Conservation (phyloP, 2,113 vertebrate species). For the Pterocles gutturalis region DNA sequence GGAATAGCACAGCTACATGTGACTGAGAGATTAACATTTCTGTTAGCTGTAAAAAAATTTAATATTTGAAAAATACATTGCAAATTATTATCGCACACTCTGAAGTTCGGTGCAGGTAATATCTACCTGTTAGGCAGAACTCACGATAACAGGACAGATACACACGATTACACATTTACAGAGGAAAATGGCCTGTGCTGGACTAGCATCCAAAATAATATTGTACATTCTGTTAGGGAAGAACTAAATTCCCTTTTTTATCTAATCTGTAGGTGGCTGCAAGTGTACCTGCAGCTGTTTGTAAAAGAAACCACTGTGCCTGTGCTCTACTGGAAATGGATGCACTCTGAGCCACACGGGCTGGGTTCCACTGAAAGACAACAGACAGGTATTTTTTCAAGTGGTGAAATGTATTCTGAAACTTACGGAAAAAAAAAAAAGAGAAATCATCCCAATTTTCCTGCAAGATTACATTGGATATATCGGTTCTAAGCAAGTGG, state of each 20-base stretch:
- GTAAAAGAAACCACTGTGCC: neutral
- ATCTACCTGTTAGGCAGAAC: neutral
- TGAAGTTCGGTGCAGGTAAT: neutral
- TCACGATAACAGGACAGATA: neutral
- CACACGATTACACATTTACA: neutral
- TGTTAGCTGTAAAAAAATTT: neutral
- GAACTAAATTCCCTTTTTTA: neutral
- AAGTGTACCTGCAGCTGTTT: neutral
- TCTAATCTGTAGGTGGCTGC: neutral
- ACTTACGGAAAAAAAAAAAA: neutral
- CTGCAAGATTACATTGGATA: neutral
- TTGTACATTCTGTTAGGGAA: neutral
- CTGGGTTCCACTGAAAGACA: neutral
- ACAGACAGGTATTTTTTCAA: neutral
- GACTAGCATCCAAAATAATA: neutral
- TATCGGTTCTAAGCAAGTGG: neutral
- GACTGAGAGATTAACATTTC: neutral
- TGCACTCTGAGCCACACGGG: neutral
- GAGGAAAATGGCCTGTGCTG: neutral
- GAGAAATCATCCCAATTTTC: neutral
- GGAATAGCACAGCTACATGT: neutral
- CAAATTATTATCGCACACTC: neutral
- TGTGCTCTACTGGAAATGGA: neutral
- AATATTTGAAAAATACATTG: neutral
- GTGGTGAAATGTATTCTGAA: neutral